Base-by-base conservation (phyloP, 2,888 invertebrate genomes). In the Drosophila infuscata region DNA sequence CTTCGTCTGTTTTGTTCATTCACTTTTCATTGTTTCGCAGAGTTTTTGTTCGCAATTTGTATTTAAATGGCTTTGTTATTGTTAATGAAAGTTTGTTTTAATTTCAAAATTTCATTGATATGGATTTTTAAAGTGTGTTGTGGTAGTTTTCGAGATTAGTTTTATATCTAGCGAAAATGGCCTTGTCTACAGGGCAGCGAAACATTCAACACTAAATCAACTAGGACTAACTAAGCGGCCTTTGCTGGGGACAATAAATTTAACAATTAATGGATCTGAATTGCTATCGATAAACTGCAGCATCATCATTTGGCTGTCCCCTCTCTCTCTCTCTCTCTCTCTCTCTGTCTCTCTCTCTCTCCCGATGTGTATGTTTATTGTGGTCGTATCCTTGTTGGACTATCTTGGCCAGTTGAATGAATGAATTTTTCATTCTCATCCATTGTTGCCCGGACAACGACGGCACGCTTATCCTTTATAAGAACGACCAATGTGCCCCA, bases 11-110 rank as follows among this genome's bases (percentile, higher is more conserved):
- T 20, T 9, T 38, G 33, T n/a, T 56, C 29, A 58, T 51, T 35
- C 38, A 33, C 49, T 43, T 61, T 53, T 36, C 58, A 57, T 74
- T 74, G 71, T 64, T 73, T 58, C 56, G 49, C 7, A 41, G 20
- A 54, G 57, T 51, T 46, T 62, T 68, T 51, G 74, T 67, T 62
- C 53, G 63, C 67, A 76, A 75, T 82, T 87, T 74, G 62, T 66
- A 51, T 89, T 87, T 82, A 53, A 84, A 82, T 84, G 58, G 73
- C 68, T 66, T 80, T 69, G 75, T 88, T 77, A 84, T 80, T 74
- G 80, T 25, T 25, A 88, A 75, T 80, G 72, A 88, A 73, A 85
- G 79, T 83, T 83, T 70, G 71, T 70, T 84, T 72, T 76, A 69
- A 75, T 74, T 74, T 73, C 32, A n/a, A 29, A 4, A 56, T 38